phyloP scores from a whole-genome alignment of 2,113 vertebrate species.

The Mobula hypostoma region DNA sequence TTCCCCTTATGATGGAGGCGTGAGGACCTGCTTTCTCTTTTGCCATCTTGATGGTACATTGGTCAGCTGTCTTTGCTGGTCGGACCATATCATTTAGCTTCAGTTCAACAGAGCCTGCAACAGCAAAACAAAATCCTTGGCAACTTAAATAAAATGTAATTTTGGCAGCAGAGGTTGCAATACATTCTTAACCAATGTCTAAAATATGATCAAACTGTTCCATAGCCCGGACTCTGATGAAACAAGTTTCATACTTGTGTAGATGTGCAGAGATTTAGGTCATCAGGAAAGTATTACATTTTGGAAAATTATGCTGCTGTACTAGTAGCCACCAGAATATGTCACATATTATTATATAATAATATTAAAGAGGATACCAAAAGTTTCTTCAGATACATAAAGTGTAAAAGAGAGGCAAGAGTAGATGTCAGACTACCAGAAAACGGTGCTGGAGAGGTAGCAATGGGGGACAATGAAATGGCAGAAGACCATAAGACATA shows the following conservation, averaged over 20 bases:
- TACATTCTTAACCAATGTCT: not conserved
- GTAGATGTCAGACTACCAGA: too few species aligned
- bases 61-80: conserved; percentile 61
- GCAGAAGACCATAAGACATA: too few species aligned
- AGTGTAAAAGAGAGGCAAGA: too few species aligned
- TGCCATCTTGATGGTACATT: conserved; percentile 74
- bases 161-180: not conserved
- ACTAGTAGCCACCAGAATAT: not conserved
- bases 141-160: not conserved
- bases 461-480: too few species aligned
- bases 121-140: not conserved
- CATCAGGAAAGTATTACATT: not conserved
- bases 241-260: not conserved
- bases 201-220: not conserved
- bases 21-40: conserved; percentile 66
- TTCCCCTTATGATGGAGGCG: conserved; percentile 78
- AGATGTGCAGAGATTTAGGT: not conserved
- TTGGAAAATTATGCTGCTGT: not conserved
- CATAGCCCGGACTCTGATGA: not conserved
- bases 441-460: too few species aligned
- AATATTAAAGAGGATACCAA: too few species aligned
- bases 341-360: too few species aligned
- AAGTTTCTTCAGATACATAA: too few species aligned
- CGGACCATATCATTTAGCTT: conserved; percentile 78
- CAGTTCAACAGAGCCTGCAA: conserved; percentile 73